Base-by-base conservation (phyloP, 2,797 vertebrate genomes). In the Salmo trutta region DNA sequence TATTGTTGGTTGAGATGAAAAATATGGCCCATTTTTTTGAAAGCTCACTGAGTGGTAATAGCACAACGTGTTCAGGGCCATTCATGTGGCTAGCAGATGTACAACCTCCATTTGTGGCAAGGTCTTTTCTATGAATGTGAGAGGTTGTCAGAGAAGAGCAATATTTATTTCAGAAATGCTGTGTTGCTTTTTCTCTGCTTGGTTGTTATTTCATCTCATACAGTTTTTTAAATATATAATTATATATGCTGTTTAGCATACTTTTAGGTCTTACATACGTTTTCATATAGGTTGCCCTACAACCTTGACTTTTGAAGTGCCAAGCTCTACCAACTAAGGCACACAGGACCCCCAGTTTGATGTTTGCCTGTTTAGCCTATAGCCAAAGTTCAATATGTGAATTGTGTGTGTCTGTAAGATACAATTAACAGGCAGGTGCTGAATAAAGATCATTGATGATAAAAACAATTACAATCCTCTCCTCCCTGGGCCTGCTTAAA, bases 91-190 rank as follows among this genome's bases (percentile, higher is more conserved):
- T 72, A 3, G 62, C 62, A 21, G 7, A 33, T 33, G 36, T 5
- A 29, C 29, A 33, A 8, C n/a, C 0, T 47, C 24, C n/a, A n/a
- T 76, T 53, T 73, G 4, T 7, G 29, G 16, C 12, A 19, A 56
- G 56, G 65, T 77, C 64, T 53, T 21, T 80, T 79, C 24, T 79
- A 62, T 75, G 36, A 79, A 71, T 79, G 73, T 71, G 6, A 71
- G 66, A 19, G 15, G 24, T 54, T 27, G 27, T 54, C 27, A 4
- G 27, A 66, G 21, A 24, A 66, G 65, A 7, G 65, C 10, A 21
- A 29, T 31, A 29, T 66, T 66, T 27, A 31, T 31, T 66, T 66
- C 24, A 29, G 21, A 29, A 6, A 66, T 27, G 10, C 21, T 66
- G 24, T 29, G 21, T 14, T 66, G 27, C 24, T 15, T 66, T 21